Conservation (phyloP, 2,888 invertebrate species). For the Coecobrya sp. region DNA sequence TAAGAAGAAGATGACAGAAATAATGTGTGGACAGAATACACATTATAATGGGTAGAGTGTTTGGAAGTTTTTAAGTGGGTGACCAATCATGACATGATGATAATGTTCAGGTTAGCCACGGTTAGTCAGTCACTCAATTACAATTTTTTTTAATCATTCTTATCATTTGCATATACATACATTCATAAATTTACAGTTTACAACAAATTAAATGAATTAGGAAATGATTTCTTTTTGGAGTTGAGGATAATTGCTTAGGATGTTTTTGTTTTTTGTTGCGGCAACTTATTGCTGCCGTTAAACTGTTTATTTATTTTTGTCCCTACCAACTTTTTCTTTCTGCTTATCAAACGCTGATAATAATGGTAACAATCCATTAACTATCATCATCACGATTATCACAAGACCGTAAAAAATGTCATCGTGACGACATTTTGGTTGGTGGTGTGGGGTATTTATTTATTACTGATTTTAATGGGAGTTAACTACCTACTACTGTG, state of each 20-base stretch:
- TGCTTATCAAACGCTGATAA: too few relatives aligned
- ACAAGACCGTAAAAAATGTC: constrained; percentile 39
- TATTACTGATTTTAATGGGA: constrained; percentile 19
- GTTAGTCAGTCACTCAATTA: constrained; percentile 6
- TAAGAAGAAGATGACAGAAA: neutral
- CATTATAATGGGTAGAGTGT: neutral
- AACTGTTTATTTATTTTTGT: too few relatives aligned
- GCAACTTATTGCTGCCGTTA: neutral
- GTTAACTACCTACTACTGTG: neutral
- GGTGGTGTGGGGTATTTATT: neutral
- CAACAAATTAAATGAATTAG: constrained; percentile 52
- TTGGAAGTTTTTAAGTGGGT: neutral
- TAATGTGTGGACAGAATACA: neutral
- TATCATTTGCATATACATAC: constrained; percentile 52
- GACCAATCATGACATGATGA: too few relatives aligned
- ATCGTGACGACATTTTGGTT: constrained; percentile 16
- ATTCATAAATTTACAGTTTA: constrained; percentile 42
- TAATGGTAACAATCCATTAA: constrained; percentile 28
- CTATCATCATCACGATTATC: neutral
- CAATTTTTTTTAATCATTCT: constrained; percentile 35
- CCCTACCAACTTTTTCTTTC: too few relatives aligned
- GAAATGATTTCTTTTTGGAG: constrained; percentile 41
- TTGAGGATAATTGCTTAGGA: constrained; percentile 38
- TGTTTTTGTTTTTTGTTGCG: neutral
- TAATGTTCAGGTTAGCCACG: neutral